Conservation (phyloP, 2,113 vertebrate species). For the Neodon shergylaensis region DNA sequence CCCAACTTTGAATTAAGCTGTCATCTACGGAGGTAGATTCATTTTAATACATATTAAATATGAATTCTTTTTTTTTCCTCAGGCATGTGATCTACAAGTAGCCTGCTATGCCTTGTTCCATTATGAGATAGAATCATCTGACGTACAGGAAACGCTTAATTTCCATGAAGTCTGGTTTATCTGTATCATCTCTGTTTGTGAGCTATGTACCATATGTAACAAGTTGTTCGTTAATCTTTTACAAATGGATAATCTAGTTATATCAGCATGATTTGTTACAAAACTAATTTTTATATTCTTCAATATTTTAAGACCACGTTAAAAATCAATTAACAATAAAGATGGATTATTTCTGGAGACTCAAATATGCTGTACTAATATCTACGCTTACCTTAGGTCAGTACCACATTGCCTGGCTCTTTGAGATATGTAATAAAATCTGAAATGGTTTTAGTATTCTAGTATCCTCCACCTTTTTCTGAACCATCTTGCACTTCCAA, state of each 20-base stretch:
- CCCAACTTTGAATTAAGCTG: background rate
- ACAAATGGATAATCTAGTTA: background rate
- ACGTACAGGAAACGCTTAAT: background rate
- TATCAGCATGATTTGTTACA: background rate
- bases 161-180: background rate
- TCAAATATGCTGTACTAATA: background rate
- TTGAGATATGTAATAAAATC: background rate
- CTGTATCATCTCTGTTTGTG: background rate
- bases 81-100: background rate
- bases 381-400: background rate
- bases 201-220: background rate
- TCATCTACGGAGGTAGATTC: background rate
- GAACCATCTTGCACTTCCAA: background rate
- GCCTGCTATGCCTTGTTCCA: background rate
- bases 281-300: background rate
- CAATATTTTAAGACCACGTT: background rate
- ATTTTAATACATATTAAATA: background rate
- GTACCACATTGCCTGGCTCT: background rate
- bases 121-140: background rate
- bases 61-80: background rate
- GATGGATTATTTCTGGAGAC: background rate
- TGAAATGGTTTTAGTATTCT: background rate
- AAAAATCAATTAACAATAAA: background rate
- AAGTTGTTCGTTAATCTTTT: background rate
- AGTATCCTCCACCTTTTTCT: background rate